Evolutionary conservation across 2,113 vertebrate species (phyloP).

Genomic region (Onychostruthus taczanowskii): DNA sequence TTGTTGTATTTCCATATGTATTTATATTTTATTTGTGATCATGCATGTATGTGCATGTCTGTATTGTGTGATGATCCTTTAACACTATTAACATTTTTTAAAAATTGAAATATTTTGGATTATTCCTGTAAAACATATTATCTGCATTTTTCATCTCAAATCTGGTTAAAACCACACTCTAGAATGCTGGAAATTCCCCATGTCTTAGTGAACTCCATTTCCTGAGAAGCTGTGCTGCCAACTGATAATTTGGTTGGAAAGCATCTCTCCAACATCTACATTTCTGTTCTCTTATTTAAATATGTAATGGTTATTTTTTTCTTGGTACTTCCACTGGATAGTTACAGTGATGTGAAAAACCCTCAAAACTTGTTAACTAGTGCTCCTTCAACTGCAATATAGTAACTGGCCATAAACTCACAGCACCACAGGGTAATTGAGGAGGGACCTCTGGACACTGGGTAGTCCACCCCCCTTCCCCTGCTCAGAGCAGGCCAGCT

Average conservation of each 20-base stretch:
- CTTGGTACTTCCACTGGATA: neutral
- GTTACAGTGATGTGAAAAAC: neutral
- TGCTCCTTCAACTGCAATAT: neutral
- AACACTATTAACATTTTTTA: neutral
- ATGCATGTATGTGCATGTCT: neutral
- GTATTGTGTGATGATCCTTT: neutral
- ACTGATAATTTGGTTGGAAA: neutral
- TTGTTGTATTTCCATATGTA: neutral
- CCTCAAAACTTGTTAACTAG: neutral
- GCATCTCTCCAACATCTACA: neutral
- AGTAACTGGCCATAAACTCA: neutral
- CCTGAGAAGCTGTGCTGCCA: neutral
- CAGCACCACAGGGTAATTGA: neutral
- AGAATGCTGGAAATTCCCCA: neutral
- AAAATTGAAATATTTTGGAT: neutral
- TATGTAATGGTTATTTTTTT: neutral
- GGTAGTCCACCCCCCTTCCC: fast-evolving
- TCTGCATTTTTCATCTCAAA: neutral
- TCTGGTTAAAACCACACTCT: neutral
- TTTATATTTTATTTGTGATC: neutral
- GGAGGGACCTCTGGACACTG: neutral
- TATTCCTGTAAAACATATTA: neutral
- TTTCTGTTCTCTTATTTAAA: neutral
- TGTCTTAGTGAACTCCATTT: neutral
- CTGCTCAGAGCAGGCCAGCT: neutral